phyloP scores from a whole-genome alignment of 1,140 invertebrate species.

The Leptinotarsa lineolata region DNA sequence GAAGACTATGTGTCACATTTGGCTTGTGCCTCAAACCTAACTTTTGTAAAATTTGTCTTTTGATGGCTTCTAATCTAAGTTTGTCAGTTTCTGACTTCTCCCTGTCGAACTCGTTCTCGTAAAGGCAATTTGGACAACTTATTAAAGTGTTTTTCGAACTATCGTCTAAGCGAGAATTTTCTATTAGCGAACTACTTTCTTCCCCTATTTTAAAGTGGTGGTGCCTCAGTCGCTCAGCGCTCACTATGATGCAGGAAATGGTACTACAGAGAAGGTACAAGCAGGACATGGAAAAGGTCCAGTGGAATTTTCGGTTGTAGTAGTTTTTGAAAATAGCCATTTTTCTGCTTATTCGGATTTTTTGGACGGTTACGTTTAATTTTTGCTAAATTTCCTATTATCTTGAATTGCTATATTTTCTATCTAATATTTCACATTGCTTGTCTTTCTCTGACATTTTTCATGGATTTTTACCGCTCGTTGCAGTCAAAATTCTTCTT shows the following conservation, averaged over 20 bases:
- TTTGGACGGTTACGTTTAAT: conserved; percentile 18
- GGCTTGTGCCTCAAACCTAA: conserved; percentile 70
- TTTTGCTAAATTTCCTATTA: conserved; percentile 26
- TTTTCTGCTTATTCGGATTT: conserved; percentile 13
- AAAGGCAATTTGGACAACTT: conserved; percentile 53
- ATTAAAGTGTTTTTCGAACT: conserved; percentile 39
- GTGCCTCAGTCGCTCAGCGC: conserved; percentile 42
- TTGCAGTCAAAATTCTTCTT: conserved; percentile 15
- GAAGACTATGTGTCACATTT: conserved; percentile 70
- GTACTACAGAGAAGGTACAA: conserved; percentile 46
- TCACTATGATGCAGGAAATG: conserved; percentile 35
- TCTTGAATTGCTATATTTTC: conserved; percentile 31
- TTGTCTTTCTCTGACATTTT: conserved; percentile 19
- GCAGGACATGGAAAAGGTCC: conserved; percentile 42
- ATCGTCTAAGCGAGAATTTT: conserved; percentile 42
- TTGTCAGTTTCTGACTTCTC: conserved; percentile 60
- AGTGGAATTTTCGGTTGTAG: conserved; percentile 38
- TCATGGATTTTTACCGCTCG: conserved; percentile 18
- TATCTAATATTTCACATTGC: conserved; percentile 22
- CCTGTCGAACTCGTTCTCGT: conserved; percentile 42
- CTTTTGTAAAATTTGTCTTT: conserved; percentile 75
- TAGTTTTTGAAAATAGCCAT: conserved; percentile 47
- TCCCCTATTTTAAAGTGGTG: conserved; percentile 35
- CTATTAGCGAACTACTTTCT: conserved; percentile 33
- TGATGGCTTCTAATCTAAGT: conserved; percentile 74